Conservation (phyloP, 2,888 invertebrate genomes). For the Lasioglossum zephyrum region DNA sequence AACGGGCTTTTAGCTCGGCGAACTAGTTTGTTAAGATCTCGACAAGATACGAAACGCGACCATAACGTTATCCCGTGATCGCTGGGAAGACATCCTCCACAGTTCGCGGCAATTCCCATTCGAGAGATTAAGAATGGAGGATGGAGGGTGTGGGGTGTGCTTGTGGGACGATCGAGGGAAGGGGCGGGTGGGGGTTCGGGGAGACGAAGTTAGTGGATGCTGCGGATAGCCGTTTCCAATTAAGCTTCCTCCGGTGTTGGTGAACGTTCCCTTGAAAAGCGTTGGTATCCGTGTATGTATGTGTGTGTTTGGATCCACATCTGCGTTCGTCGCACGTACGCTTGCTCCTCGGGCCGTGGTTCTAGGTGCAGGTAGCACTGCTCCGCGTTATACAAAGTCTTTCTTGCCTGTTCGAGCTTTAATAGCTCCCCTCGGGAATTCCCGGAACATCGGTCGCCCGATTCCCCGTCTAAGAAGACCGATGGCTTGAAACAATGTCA, state of each 20-base stretch:
- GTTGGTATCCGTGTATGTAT: not conserved
- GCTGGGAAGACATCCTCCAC: conserved; percentile 37
- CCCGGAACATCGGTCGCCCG: conserved; percentile 50
- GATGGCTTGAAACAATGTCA: conserved; percentile 56
- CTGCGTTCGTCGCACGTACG: conserved; percentile 25
- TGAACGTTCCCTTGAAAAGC: conserved; percentile 20
- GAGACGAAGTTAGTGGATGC: conserved; percentile 40
- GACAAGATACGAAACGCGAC: conserved; percentile 50
- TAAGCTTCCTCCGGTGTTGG: conserved; percentile 55
- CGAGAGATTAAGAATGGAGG: conserved; percentile 68
- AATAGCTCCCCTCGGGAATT: conserved; percentile 60
- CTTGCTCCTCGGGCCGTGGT: not conserved
- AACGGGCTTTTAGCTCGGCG: not conserved
- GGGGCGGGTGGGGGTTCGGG: conserved; percentile 6
- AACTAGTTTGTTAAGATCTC: conserved; percentile 55
- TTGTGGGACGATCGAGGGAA: not conserved
- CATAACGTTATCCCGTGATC: conserved; percentile 52
- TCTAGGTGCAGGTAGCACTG: conserved; percentile 17
- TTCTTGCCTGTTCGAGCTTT: conserved; percentile 44
- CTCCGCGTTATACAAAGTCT: conserved; percentile 32
- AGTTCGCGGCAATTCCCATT: conserved; percentile 65
- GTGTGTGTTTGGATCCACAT: conserved; percentile 9
- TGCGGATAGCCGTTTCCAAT: conserved; percentile 65
- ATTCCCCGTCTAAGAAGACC: conserved; percentile 55
- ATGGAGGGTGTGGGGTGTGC: conserved; percentile 3